These are phyloP conservation scores for Lasioglossum figueresi DNA, from an alignment of 2,888 invertebrate species.

Conservation along the genomic window DNA sequence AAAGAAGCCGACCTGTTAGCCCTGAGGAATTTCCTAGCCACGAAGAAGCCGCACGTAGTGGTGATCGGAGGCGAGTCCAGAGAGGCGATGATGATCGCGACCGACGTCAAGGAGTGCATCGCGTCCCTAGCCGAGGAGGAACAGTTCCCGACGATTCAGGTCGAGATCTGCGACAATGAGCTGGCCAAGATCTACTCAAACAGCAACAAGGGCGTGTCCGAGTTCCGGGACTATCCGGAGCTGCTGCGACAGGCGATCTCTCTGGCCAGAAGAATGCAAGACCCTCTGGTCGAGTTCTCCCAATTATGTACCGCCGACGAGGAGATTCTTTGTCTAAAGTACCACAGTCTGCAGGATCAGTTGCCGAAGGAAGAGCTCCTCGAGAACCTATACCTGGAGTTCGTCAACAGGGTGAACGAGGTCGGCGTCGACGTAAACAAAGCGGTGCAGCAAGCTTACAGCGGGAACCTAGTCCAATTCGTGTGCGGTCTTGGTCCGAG, in stretches of 20 bases:
- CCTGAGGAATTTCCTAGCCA: constrained; percentile 92
- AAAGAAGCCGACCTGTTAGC: constrained; percentile 89
- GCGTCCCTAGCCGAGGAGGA: constrained; percentile 92
- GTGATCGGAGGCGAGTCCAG: constrained; percentile 96
- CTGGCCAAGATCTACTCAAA: constrained; percentile 96
- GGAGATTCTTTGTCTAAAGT: constrained; percentile 97
- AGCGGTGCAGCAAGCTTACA: constrained; percentile 94
- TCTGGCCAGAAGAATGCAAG: constrained; percentile 95
- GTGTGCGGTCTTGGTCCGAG: constrained; percentile 98
- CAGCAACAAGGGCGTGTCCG: constrained; percentile 93
- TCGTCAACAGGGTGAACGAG: constrained; percentile 98
- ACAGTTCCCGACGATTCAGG: constrained; percentile 93
- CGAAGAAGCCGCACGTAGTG: constrained; percentile 97
- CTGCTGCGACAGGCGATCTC: constrained; percentile 96
- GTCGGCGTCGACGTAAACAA: constrained; percentile 99
- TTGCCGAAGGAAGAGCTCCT: constrained; percentile 93
- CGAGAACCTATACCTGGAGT: constrained; percentile 94
- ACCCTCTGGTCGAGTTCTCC: constrained; percentile 97
- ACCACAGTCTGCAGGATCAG: constrained; percentile 94
- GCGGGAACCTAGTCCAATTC: constrained; percentile 96
- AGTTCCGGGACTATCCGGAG: constrained; percentile 97
- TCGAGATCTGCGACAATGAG: constrained; percentile 97
- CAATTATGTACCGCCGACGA: constrained; percentile 98
- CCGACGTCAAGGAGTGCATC: constrained; percentile 91
- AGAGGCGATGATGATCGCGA: constrained; percentile 92